Conservation (phyloP, 2,888 invertebrate genomes). For the Conomelus anceps region DNA sequence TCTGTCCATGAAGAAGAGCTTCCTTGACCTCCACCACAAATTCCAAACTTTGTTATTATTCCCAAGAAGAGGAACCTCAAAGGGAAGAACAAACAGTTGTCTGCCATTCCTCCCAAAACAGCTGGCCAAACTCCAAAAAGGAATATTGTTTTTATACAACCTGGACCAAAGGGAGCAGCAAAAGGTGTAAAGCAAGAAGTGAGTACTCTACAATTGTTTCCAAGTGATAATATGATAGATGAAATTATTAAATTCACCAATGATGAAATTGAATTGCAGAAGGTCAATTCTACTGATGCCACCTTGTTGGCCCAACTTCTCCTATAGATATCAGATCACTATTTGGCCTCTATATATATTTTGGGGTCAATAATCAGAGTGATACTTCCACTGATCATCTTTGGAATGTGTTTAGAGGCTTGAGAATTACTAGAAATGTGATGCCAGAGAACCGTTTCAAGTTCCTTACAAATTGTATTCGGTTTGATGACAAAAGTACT, state of each 20-base stretch:
- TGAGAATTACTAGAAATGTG: background rate
- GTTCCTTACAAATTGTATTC: background rate
- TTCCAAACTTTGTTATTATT: too few relatives aligned
- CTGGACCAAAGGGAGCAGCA: background rate
- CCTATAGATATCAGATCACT: too few relatives aligned
- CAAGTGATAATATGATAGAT: background rate
- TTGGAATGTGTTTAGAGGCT: background rate
- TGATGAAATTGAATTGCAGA: background rate
- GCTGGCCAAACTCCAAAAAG: too few relatives aligned
- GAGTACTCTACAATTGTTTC: too few relatives aligned
- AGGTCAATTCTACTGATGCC: background rate
- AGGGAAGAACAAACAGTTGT: too few relatives aligned
- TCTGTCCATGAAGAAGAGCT: too few relatives aligned
- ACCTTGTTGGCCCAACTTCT: too few relatives aligned
- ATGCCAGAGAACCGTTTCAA: background rate
- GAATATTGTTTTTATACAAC: too few relatives aligned
- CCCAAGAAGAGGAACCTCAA: too few relatives aligned
- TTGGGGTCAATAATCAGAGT: background rate
- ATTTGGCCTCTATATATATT: too few relatives aligned
- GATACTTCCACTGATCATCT: background rate
- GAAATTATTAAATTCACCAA: background rate
- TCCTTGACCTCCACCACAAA: too few relatives aligned
- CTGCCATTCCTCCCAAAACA: too few relatives aligned
- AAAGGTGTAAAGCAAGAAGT: background rate
- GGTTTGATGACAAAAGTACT: background rate